A percentile compares a stretch with the other conserved stretches of the same genome.
These are phyloP conservation scores for Apodemia mormo DNA, from an alignment of 2,888 invertebrate species.

Conservation along the genomic window DNA sequence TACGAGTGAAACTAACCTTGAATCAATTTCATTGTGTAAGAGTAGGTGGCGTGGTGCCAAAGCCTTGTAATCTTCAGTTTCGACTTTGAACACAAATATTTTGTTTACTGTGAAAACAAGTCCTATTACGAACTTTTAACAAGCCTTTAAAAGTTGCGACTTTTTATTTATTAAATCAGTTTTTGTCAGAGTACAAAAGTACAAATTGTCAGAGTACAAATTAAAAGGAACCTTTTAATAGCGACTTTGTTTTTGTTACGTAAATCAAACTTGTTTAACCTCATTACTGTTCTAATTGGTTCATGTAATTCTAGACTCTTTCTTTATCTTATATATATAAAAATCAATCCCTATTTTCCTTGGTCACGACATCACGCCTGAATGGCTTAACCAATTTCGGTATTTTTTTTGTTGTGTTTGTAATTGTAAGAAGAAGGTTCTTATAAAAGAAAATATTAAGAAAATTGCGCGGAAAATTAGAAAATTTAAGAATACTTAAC, in stretches of 20 bases:
- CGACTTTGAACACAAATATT: neutral
- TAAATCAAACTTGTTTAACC: neutral
- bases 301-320: too few species aligned
- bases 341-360: too few species aligned
- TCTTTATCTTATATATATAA: too few species aligned
- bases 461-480: too few species aligned
- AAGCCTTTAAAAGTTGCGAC: neutral
- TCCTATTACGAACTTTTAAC: conserved; percentile 7
- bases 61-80: neutral
- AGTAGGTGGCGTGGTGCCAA: neutral
- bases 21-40: neutral
- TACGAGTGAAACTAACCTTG: too few species aligned
- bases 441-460: too few species aligned
- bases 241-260: neutral
- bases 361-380: too few species aligned
- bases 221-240: neutral
- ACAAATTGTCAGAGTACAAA: neutral
- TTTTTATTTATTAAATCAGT: neutral
- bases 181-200: too few species aligned
- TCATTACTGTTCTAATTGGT: neutral
- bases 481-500: too few species aligned
- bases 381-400: too few species aligned
- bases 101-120: neutral
- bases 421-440: too few species aligned
- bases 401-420: too few species aligned